phyloP scores from a whole-genome alignment of 2,113 vertebrate species.

The Gymnarchus niloticus region DNA sequence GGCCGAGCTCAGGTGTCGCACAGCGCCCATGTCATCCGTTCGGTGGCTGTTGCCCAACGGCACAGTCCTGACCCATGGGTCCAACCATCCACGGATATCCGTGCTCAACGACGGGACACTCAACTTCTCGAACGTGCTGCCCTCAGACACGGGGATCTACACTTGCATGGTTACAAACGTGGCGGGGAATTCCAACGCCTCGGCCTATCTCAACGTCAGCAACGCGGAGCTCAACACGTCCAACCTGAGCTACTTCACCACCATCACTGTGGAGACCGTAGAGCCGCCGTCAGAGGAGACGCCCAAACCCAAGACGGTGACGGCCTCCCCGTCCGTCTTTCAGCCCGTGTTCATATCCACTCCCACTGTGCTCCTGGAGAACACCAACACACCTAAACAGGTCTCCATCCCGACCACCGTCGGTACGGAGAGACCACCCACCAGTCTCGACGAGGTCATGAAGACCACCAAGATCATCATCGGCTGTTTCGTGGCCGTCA shows the following conservation, averaged over 20 bases:
- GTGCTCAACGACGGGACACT: slow-evolving; percentile 91
- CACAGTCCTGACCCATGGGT: slow-evolving; percentile 89
- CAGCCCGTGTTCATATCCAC: slow-evolving; percentile 93
- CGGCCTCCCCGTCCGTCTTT: slow-evolving; percentile 83
- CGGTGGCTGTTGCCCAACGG: slow-evolving; percentile 90
- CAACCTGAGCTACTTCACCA: slow-evolving; percentile 95
- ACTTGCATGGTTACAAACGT: slow-evolving; percentile 98
- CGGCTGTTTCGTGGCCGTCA: slow-evolving; percentile 94
- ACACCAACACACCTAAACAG: slow-evolving; percentile 72
- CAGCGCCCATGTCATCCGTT: slow-evolving; percentile 87
- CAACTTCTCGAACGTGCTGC: slow-evolving; percentile 88
- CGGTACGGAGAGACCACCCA: slow-evolving; percentile 68
- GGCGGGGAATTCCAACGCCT: slow-evolving; percentile 92
- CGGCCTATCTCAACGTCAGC: slow-evolving; percentile 95
- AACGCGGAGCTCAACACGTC: slow-evolving; percentile 93
- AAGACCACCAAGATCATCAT: slow-evolving; percentile 99
- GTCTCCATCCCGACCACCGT: slow-evolving; percentile 68
- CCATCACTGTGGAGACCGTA: slow-evolving; percentile 89
- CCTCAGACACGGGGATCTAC: slow-evolving; percentile 84
- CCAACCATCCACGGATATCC: slow-evolving; percentile 77
- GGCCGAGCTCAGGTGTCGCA: slow-evolving; percentile 85
- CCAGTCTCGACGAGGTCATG: slow-evolving; percentile 97
- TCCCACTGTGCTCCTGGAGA: slow-evolving; percentile 85
- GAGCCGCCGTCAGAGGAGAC: slow-evolving; percentile 79
- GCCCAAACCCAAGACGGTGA: slow-evolving; percentile 80